A percentile compares a stretch with the other conserved stretches of the same genome.
These are phyloP conservation scores for Ovis canadensis DNA, from an alignment of 2,113 vertebrate genomes.

Conservation along the genomic window DNA sequence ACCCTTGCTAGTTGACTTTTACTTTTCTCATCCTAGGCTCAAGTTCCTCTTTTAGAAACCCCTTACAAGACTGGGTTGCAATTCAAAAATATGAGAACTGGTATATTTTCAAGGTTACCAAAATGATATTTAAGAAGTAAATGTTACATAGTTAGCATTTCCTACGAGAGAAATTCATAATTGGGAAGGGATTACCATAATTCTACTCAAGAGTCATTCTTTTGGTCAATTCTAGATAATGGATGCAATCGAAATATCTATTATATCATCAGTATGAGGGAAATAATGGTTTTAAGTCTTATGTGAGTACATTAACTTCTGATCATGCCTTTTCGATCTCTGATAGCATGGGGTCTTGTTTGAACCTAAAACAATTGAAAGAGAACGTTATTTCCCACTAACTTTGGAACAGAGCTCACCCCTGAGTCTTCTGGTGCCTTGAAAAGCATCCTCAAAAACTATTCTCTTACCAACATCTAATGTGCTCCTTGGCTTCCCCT, in stretches of 20 bases:
- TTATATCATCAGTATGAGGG: not conserved
- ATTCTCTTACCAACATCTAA: not conserved
- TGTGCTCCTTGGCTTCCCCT: not conserved
- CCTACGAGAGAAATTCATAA: not conserved
- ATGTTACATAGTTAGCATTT: not conserved
- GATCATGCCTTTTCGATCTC: not conserved
- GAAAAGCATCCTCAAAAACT: not conserved
- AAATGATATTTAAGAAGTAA: conserved; percentile 21
- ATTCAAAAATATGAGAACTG: not conserved
- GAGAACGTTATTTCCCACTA: not conserved
- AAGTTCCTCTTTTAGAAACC: not conserved
- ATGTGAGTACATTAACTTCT: not conserved
- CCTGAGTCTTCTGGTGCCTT: not conserved
- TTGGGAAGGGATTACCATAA: not conserved
- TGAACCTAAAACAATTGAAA: not conserved
- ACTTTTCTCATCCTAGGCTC: not conserved
- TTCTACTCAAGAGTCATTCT: not conserved
- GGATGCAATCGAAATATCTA: not conserved
- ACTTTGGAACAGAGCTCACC: not conserved
- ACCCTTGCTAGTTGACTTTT: not conserved
- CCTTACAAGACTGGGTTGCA: not conserved
- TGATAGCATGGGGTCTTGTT: not conserved
- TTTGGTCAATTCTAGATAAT: not conserved
- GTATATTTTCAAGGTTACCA: conserved; percentile 28
- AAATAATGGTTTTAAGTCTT: conserved; percentile 5